Evolutionary conservation across 37 sponge, comb jelly and placozoan species (phyloP).

Genomic region (Spongilla lacustris): DNA sequence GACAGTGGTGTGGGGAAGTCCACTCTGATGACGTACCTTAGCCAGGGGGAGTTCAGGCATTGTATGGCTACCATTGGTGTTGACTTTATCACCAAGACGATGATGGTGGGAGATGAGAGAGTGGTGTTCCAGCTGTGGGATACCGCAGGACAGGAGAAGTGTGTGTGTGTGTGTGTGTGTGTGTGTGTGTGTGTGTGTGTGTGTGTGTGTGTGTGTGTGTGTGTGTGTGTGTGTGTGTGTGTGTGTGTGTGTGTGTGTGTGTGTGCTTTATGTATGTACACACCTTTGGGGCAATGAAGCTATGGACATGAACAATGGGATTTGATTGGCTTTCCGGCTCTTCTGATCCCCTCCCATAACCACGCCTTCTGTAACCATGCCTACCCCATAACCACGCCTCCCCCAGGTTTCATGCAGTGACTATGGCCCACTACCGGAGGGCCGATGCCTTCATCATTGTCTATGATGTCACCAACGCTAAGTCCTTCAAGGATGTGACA

Average conservation of each 20-base stretch:
- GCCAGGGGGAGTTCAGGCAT: constrained; percentile 12
- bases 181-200: constrained; percentile 19
- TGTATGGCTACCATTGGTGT: constrained; percentile 31
- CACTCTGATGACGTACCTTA: constrained; percentile 28
- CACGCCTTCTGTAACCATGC: too few relatives aligned
- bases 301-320: too few relatives aligned
- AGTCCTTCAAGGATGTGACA: constrained; percentile 32
- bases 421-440: constrained; percentile 55
- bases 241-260: too few relatives aligned
- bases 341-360: too few relatives aligned
- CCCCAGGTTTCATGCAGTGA: constrained; percentile 53
- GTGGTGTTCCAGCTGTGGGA: constrained; percentile 73
- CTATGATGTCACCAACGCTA: constrained; percentile 46
- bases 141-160: constrained; percentile 71
- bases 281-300: too few relatives aligned
- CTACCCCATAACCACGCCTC: too few relatives aligned
- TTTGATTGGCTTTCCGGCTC: too few relatives aligned
- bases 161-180: constrained; percentile 5
- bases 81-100: constrained; percentile 39
- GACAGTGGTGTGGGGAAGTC: constrained; percentile 60
- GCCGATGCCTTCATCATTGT: constrained; percentile 69
- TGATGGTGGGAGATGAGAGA: constrained; percentile 40
- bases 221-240: too few relatives aligned
- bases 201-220: too few relatives aligned
- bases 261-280: too few relatives aligned